phyloP scores from a whole-genome alignment of 2,797 vertebrate genomes.

The Heteromormyrus szaboi region DNA sequence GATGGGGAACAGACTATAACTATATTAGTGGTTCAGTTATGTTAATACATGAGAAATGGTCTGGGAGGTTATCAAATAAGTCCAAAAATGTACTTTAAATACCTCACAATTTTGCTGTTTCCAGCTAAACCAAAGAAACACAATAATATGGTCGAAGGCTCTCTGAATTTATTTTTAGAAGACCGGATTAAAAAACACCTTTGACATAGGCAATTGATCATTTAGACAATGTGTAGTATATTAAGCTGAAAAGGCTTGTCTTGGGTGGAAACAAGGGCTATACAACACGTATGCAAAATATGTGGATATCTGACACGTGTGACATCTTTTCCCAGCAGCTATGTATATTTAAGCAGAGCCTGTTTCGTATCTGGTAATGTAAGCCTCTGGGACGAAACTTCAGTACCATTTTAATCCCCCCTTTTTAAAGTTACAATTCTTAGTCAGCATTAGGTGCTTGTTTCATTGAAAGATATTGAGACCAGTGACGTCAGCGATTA shows the following conservation, averaged over 20 bases:
- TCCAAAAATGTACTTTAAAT: neutral
- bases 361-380: neutral
- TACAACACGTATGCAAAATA: neutral
- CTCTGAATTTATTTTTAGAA: slow-evolving; percentile 7
- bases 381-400: neutral
- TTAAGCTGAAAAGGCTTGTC: neutral
- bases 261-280: neutral
- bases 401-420: neutral
- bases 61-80: neutral
- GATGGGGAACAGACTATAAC: neutral
- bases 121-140: neutral
- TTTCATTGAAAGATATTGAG: neutral
- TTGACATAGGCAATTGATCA: slow-evolving; percentile 1
- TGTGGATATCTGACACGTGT: neutral
- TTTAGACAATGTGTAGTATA: neutral
- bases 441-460: slow-evolving; percentile 2
- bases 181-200: neutral
- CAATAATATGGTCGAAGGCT: slow-evolving; percentile 4
- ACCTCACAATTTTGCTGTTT: neutral
- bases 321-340: slow-evolving; percentile 5
- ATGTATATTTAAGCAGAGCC: neutral
- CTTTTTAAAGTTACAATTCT: neutral
- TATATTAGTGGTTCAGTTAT: slow-evolving; percentile 1
- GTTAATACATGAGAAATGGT: slow-evolving; percentile 2
- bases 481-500: neutral